Base-by-base conservation (phyloP, 2,113 vertebrate genomes). In the Steatornis caripensis region DNA sequence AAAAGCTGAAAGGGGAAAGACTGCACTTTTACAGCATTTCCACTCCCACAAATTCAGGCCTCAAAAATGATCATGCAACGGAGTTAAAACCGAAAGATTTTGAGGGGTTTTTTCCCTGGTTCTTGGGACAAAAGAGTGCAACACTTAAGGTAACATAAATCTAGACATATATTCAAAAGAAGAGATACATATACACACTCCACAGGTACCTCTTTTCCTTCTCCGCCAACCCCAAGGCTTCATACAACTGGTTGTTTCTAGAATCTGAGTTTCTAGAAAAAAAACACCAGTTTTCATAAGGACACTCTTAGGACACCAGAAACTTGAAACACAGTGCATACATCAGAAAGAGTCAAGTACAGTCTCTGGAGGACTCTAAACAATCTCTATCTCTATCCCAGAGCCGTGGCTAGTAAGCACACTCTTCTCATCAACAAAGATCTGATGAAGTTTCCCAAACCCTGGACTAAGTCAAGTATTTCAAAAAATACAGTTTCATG, bases 241-340 rank as follows among this genome's bases (percentile, higher is more conserved):
- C 95, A 97, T 97, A 96, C 95, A 97, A 96, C 94, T 97, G 93
- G 96, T 97, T 89, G 96, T 96, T 97, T 97, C 96, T 97, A 97
- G 94, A 96, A 97, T 97, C 93, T 96, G 95, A 95, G 95, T 97
- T 96, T 96, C 96, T 96, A 97, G 96, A 94, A 97, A 71, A 96
- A 97, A 97, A 96, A 97, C 93, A 97, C 95, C 95, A 96, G 95
- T 95, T 95, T 96, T 97, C 89, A 66, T 97, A 95, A 97, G 93
- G 94, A 96, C 95, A 97, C 93, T 97, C 96, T 97, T 27, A 88
- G 91, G 91, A 97, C 69, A 95, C 95, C 80, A 95, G 86, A 93
- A 93, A 97, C 83, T 88, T 88, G 80, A 86, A 95, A 93, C 55
- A 96, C 83, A 97, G 89, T 86, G 76, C 84, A 96, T 91, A 95